Evolutionary conservation across 2,888 invertebrate species (phyloP), one percentile per base, ranked within the genome.

Genomic region (Eristalinus sepulchralis): DNA sequence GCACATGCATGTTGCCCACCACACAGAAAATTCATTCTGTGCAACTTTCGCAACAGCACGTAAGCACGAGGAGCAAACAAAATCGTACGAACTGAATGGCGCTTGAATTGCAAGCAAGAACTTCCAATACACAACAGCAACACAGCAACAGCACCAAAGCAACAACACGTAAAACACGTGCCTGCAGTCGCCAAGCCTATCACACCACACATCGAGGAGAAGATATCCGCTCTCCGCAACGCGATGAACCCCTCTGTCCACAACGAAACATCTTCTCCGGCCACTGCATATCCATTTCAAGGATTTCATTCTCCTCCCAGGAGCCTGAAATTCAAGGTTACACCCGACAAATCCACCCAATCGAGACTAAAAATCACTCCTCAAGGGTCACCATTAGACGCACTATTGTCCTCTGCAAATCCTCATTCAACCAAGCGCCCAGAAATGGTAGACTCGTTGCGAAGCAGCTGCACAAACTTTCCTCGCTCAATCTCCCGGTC

Each of bases 331-430:
- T 86, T 86, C 86, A 86, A 86, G 86, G 86, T 83, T 79, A 75
- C 70, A 62, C 66, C 60, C 34, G 68, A 82, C 70, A 77, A 82
- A 85, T 85, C 82, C 82, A 85, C 77, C 86, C 86, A 55, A 86
- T 75, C 60, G 78, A 71, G 70, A 78, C 70, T 83, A 71, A 86
- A 86, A 82, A 75, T 78, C 62, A 75, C 70, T 86, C 83, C 57
- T 60, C 88, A 83, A 88, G 88, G 86, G 79, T 83, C 86, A 72
- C 85, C 88, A 89, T 91, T 91, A 91, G 91, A 91, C 91, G 91
- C 91, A 91, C 92, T 91, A 92, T 91, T 92, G 92, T 92, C 92
- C 92, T 92, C 92, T 91, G 91, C 85, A 91, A 92, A 91, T 92
- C 92, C 92, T 92, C 91, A 90, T 91, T 90, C 91, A 90, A 92